Conservation (phyloP, 2,888 invertebrate genomes). For the Erynnis tages region DNA sequence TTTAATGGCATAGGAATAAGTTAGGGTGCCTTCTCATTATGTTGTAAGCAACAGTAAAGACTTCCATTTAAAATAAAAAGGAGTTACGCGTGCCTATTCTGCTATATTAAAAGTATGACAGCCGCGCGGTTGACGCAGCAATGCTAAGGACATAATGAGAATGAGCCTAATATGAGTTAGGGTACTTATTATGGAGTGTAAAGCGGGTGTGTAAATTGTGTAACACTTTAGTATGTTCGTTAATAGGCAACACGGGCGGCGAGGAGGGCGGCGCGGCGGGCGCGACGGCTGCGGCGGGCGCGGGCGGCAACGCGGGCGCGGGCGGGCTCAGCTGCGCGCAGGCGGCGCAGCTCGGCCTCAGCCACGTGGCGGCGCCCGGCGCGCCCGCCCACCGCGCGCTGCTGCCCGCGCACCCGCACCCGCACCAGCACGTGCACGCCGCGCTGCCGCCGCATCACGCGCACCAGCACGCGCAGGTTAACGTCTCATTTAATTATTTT, state of each 20-base stretch:
- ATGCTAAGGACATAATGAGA: too few relatives aligned
- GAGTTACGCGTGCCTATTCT: too few relatives aligned
- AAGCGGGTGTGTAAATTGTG: too few relatives aligned
- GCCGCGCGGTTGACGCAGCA: too few relatives aligned
- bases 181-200: too few relatives aligned
- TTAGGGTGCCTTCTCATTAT: too few relatives aligned
- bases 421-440: not conserved
- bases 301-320: constrained; percentile 28
- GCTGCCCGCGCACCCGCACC: constrained; percentile 48
- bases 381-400: constrained; percentile 53
- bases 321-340: constrained; percentile 22
- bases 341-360: constrained; percentile 40
- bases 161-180: too few relatives aligned
- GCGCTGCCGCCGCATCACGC: constrained; percentile 34
- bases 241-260: constrained; percentile 36
- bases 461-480: not conserved
- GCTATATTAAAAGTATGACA: too few relatives aligned
- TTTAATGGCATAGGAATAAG: too few relatives aligned
- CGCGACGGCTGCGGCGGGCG: constrained; percentile 30
- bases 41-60: too few relatives aligned
- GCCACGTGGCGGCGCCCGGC: constrained; percentile 64
- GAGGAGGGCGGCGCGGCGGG: constrained; percentile 24
- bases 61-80: too few relatives aligned
- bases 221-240: not conserved
- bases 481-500: too few relatives aligned